A percentile compares a stretch with the other conserved stretches of the same genome.
phyloP scores from a whole-genome alignment of 2,113 vertebrate genomes.

The Misgurnus mizolepis region DNA sequence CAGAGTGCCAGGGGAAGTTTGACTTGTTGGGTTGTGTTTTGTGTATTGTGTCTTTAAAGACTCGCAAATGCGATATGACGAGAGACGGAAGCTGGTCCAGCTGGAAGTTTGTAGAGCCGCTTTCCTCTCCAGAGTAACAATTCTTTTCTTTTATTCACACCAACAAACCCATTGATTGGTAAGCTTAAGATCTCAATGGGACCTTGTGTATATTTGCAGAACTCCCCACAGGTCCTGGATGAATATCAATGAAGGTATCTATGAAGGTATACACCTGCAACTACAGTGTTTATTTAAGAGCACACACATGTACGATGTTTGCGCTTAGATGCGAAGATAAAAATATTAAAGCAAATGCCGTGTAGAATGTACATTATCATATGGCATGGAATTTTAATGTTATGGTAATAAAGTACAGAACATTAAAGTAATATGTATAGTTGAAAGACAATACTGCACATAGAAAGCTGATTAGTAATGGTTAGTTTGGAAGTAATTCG shows the following conservation, averaged over 20 bases:
- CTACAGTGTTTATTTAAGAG: background rate
- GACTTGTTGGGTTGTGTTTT: constrained; percentile 44
- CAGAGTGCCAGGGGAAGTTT: constrained; percentile 61
- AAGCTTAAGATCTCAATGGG: background rate
- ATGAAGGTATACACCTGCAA: background rate
- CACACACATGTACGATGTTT: too few relatives aligned
- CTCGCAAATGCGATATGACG: constrained; percentile 46
- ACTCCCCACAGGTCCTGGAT: background rate
- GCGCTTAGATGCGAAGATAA: too few relatives aligned
- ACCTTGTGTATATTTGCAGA: background rate
- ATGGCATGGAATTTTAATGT: too few relatives aligned
- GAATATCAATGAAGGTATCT: background rate
- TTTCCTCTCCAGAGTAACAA: constrained; percentile 54
- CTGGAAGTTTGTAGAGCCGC: constrained; percentile 47
- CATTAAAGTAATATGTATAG: too few relatives aligned
- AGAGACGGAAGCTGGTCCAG: constrained; percentile 59
- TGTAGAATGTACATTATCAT: too few relatives aligned
- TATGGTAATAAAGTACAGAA: too few relatives aligned
- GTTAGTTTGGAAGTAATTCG: too few relatives aligned
- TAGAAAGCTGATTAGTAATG: too few relatives aligned
- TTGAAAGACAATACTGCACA: too few relatives aligned
- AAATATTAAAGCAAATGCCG: too few relatives aligned
- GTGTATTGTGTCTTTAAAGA: constrained; percentile 65
- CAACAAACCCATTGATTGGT: constrained; percentile 15
- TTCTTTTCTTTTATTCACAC: constrained; percentile 22